These are phyloP conservation scores for Diabrotica undecimpunctata DNA, from an alignment of 1,140 invertebrate genomes.

Conservation along the genomic window DNA sequence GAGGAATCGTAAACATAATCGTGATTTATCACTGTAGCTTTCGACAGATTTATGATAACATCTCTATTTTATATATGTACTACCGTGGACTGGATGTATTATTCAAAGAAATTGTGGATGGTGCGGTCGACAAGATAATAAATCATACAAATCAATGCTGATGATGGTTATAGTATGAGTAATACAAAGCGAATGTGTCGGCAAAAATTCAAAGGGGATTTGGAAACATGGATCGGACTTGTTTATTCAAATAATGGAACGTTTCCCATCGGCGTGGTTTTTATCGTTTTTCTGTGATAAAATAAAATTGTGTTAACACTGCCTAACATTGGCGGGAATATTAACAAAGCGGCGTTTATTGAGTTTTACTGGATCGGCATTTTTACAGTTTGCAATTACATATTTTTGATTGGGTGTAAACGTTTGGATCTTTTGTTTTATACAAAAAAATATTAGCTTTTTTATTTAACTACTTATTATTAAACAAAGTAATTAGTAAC, in stretches of 20 bases:
- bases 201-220: neutral
- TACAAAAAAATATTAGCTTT: too few relatives aligned
- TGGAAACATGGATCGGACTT: neutral
- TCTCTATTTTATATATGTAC: conserved; percentile 7
- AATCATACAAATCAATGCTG: conserved; percentile 3
- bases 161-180: neutral
- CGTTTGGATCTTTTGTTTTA: too few relatives aligned
- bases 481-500: too few relatives aligned
- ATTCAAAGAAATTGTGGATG: conserved; percentile 9
- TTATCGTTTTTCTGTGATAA: too few relatives aligned
- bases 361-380: too few relatives aligned
- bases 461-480: too few relatives aligned
- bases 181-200: neutral
- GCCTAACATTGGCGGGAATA: too few relatives aligned
- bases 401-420: too few relatives aligned
- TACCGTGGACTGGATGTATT: conserved; percentile 7
- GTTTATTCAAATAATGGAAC: neutral
- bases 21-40: conserved; percentile 8
- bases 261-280: too few relatives aligned
- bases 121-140: conserved; percentile 8
- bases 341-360: too few relatives aligned
- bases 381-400: too few relatives aligned
- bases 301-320: too few relatives aligned
- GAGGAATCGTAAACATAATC: conserved; percentile 7
- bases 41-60: conserved; percentile 12